phyloP scores from a whole-genome alignment of 2,797 vertebrate species.

The Microcaecilia unicolor region DNA sequence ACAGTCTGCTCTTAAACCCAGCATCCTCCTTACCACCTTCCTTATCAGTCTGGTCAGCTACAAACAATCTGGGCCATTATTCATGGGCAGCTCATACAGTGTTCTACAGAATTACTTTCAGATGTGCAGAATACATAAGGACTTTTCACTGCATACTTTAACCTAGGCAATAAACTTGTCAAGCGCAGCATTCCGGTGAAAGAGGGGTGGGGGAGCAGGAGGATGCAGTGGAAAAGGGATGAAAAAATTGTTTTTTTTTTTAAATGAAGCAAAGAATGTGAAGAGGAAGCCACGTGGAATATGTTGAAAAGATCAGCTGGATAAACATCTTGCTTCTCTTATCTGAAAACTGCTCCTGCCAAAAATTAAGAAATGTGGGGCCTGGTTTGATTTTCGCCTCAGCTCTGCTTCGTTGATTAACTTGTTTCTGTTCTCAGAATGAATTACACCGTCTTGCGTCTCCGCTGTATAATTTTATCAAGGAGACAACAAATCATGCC shows the following conservation, averaged over 20 bases:
- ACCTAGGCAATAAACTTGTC: slow-evolving; percentile 9
- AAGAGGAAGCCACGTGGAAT: slow-evolving; percentile 17
- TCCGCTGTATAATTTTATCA: slow-evolving; percentile 63
- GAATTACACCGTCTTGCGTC: slow-evolving; percentile 52
- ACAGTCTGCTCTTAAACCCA: slow-evolving; percentile 29
- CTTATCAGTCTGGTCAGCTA: slow-evolving; percentile 20
- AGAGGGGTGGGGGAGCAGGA: no score
- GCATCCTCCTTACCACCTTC: slow-evolving; percentile 29
- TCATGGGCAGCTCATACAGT: slow-evolving; percentile 26
- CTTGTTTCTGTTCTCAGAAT: slow-evolving; percentile 51
- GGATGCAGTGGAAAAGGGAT: no score
- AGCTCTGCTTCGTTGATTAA: slow-evolving; percentile 55
- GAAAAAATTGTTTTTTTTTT: no score
- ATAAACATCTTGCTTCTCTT: slow-evolving; percentile 27
- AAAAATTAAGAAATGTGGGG: slow-evolving; percentile 47
- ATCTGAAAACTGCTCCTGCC: slow-evolving; percentile 27
- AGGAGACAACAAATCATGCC: slow-evolving; percentile 57
- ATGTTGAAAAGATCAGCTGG: background rate
- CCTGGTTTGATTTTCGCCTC: slow-evolving; percentile 43
- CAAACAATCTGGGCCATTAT: slow-evolving; percentile 10
- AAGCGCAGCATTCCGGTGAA: slow-evolving; percentile 12
- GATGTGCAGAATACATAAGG: slow-evolving; percentile 30
- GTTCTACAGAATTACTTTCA: slow-evolving; percentile 36
- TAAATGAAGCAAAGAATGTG: background rate
- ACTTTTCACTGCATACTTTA: slow-evolving; percentile 17